Percentiles rank a stretch among this genome's conserved stretches.
phyloP scores from a whole-genome alignment of 2,797 vertebrate genomes.

The Sarcophilus harrisii region DNA sequence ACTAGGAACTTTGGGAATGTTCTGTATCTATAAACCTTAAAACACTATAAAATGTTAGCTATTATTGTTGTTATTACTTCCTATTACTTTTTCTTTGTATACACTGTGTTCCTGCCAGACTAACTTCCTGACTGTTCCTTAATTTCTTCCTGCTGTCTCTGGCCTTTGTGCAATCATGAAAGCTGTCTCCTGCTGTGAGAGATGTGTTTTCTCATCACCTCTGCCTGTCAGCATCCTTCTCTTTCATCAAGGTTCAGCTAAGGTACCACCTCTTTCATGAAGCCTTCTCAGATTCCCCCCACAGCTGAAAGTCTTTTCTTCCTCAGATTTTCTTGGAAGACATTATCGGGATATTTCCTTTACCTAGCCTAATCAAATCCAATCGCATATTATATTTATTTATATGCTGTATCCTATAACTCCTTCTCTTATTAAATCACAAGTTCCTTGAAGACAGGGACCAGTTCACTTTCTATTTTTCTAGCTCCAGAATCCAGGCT shows the following conservation, averaged over 20 bases:
- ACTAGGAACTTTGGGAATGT: background rate
- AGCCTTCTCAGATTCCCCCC: background rate
- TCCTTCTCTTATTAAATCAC: background rate
- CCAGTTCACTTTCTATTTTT: background rate
- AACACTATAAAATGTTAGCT: background rate
- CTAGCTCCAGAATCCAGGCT: background rate
- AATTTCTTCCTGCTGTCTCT: background rate
- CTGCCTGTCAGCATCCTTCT: background rate
- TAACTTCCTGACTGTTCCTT: background rate
- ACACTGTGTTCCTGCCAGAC: background rate
- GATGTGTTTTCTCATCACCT: background rate
- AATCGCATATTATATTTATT: background rate
- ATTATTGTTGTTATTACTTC: background rate
- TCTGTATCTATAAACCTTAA: background rate
- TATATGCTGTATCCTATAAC: background rate
- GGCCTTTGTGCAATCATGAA: background rate
- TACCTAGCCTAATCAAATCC: background rate
- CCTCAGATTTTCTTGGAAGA: background rate
- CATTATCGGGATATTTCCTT: background rate
- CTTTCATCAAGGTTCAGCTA: background rate
- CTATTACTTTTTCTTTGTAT: background rate
- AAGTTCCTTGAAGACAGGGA: background rate
- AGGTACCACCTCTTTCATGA: background rate
- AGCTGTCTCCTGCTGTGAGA: background rate
- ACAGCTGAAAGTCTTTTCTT: background rate